phyloP scores from a whole-genome alignment of 2,888 invertebrate species.

The Aspidiotus destructor region DNA sequence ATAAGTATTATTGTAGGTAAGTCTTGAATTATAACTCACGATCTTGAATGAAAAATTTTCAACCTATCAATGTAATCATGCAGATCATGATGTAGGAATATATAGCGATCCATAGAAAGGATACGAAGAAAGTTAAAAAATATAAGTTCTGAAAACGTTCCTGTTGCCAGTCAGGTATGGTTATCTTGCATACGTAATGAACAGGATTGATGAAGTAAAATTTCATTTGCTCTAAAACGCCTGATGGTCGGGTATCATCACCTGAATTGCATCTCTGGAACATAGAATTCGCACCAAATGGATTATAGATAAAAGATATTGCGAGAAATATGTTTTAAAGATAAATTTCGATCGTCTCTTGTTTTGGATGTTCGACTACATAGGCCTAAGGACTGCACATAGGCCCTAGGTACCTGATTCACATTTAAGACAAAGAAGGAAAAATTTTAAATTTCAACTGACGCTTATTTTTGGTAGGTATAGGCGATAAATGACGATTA shows the following conservation, averaged over 20 bases:
- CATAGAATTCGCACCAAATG: neutral
- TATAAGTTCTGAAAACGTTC: conserved; percentile 74
- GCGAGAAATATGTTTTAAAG: too few species aligned
- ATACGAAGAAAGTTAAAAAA: conserved; percentile 79
- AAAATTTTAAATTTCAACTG: too few species aligned
- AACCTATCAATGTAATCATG: conserved; percentile 94
- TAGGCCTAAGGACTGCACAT: too few species aligned
- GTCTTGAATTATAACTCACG: neutral
- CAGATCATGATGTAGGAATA: conserved; percentile 97
- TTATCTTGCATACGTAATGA: conserved; percentile 70
- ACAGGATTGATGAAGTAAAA: conserved; percentile 48
- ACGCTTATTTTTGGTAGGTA: too few species aligned
- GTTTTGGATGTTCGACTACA: too few species aligned
- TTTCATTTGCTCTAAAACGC: conserved; percentile 18
- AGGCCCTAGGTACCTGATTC: too few species aligned
- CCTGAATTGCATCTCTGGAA: neutral
- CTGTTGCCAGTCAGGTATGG: conserved; percentile 83
- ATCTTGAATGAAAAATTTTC: neutral
- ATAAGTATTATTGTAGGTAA: neutral
- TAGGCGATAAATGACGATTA: too few species aligned
- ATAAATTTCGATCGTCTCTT: too few species aligned
- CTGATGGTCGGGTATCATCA: neutral
- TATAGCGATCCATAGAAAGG: conserved; percentile 89
- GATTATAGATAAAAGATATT: neutral
- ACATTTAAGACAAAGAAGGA: too few species aligned